Conservation (phyloP, 2,797 vertebrate genomes). For the Hydrocynus forskahlii region DNA sequence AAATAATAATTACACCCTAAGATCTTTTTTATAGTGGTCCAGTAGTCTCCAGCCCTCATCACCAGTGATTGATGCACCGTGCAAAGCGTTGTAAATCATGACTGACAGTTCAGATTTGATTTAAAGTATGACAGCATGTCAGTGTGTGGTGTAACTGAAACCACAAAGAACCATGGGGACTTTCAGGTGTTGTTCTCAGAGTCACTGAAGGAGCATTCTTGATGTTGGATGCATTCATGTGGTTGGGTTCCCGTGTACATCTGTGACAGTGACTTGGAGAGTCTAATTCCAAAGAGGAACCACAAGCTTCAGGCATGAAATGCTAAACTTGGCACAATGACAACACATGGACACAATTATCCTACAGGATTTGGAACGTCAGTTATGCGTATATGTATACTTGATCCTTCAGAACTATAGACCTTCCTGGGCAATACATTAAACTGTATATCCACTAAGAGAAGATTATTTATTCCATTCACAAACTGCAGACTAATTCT, state of each 20-base stretch:
- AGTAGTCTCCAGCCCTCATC: background rate
- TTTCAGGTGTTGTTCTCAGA: slow-evolving; percentile 63
- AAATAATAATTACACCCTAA: no score
- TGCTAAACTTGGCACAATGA: background rate
- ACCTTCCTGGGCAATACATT: background rate
- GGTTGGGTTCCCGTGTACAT: slow-evolving; percentile 38
- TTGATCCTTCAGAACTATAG: background rate
- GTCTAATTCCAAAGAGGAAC: slow-evolving; percentile 43
- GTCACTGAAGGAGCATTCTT: slow-evolving; percentile 47
- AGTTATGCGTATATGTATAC: background rate
- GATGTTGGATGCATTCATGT: slow-evolving; percentile 52
- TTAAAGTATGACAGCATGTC: slow-evolving; percentile 58
- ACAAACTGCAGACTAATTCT: background rate
- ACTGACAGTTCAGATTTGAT: slow-evolving; percentile 47
- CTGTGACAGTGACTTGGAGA: slow-evolving; percentile 43
- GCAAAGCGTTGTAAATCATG: slow-evolving; percentile 11
- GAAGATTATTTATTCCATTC: background rate
- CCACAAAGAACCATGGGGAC: slow-evolving; percentile 58
- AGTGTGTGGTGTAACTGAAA: slow-evolving; percentile 60
- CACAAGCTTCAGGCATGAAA: slow-evolving; percentile 46
- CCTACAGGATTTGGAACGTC: background rate
- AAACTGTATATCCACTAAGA: background rate
- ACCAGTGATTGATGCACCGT: background rate
- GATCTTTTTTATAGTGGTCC: no score
- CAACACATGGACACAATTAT: background rate